These are phyloP conservation scores for Caenorhabditis sulstoni DNA, from an alignment of 2,888 invertebrate genomes.

Conservation along the genomic window DNA sequence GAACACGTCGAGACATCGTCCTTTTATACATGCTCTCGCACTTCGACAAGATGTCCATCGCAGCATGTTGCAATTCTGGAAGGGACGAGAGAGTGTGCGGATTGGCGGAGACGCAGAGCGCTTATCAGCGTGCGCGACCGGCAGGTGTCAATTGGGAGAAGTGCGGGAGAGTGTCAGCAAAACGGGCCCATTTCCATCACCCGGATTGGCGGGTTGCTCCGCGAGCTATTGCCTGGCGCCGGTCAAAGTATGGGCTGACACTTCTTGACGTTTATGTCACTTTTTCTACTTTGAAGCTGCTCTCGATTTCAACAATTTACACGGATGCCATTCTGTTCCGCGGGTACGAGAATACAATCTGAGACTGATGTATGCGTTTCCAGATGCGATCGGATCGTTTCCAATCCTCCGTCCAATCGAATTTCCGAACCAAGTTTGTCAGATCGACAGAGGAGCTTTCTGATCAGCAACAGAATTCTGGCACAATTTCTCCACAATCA, in stretches of 20 bases:
- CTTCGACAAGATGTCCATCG: slow-evolving; percentile 58
- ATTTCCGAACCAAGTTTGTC: too few species aligned
- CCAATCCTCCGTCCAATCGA: too few species aligned
- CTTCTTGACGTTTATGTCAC: slow-evolving; percentile 39
- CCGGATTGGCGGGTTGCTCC: slow-evolving; percentile 52
- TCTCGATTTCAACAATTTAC: slow-evolving; percentile 19
- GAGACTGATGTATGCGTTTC: too few species aligned
- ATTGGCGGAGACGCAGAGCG: slow-evolving; percentile 30
- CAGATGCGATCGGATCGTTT: too few species aligned
- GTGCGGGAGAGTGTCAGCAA: slow-evolving; percentile 53
- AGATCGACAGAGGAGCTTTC: too few species aligned
- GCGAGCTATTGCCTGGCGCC: slow-evolving; percentile 3
- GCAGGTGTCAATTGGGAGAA: slow-evolving; percentile 47
- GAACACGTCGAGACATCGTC: slow-evolving; percentile 25
- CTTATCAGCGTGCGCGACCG: slow-evolving; percentile 41
- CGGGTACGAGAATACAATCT: too few species aligned
- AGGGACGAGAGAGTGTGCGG: slow-evolving; percentile 24
- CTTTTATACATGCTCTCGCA: slow-evolving; percentile 49
- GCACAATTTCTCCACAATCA: too few species aligned
- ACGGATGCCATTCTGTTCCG: too few species aligned
- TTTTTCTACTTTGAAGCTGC: slow-evolving; percentile 46
- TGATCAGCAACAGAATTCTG: too few species aligned
- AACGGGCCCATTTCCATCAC: slow-evolving; percentile 33
- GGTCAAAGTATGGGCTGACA: slow-evolving; percentile 49
- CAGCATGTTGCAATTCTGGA: slow-evolving; percentile 54